Evolutionary conservation across 2,888 invertebrate genomes (phyloP).

Genomic region (Scelioninae gen. 1): DNA sequence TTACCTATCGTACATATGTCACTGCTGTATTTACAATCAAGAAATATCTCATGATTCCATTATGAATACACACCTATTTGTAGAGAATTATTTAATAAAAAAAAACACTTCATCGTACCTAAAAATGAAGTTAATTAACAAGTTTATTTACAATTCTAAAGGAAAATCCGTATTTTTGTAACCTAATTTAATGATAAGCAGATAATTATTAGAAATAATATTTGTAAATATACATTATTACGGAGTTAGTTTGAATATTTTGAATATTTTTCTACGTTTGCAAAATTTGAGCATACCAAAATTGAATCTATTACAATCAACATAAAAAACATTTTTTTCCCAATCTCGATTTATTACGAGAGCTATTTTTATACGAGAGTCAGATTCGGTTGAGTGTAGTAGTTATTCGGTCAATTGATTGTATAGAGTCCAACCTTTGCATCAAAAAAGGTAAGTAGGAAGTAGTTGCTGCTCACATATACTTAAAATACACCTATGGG

Average conservation of each 20-base stretch:
- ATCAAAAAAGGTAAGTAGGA: conserved; percentile 59
- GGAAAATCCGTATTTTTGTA: too few species aligned
- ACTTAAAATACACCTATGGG: conserved; percentile 58
- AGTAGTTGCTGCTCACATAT: conserved; percentile 66
- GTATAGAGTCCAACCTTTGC: conserved; percentile 67
- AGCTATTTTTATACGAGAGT: conserved; percentile 49
- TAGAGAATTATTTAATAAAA: conserved; percentile 19
- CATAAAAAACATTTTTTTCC: conserved; percentile 27
- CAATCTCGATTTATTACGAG: conserved; percentile 38
- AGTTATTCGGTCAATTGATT: conserved; percentile 76
- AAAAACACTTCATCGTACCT: too few species aligned
- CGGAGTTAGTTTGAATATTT: background rate
- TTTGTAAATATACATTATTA: background rate
- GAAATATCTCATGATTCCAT: conserved; percentile 37
- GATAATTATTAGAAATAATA: too few species aligned
- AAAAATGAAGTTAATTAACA: too few species aligned
- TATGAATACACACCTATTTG: conserved; percentile 33
- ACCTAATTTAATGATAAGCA: too few species aligned
- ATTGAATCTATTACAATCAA: conserved; percentile 15
- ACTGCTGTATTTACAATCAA: conserved; percentile 47
- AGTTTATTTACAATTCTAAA: too few species aligned
- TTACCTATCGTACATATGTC: conserved; percentile 74
- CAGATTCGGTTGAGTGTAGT: conserved; percentile 73
- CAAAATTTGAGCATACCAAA: background rate
- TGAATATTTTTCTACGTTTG: background rate